Conservation (phyloP, 92 coral and sea anemone genomes). For the Umimayanthus chanpuru region DNA sequence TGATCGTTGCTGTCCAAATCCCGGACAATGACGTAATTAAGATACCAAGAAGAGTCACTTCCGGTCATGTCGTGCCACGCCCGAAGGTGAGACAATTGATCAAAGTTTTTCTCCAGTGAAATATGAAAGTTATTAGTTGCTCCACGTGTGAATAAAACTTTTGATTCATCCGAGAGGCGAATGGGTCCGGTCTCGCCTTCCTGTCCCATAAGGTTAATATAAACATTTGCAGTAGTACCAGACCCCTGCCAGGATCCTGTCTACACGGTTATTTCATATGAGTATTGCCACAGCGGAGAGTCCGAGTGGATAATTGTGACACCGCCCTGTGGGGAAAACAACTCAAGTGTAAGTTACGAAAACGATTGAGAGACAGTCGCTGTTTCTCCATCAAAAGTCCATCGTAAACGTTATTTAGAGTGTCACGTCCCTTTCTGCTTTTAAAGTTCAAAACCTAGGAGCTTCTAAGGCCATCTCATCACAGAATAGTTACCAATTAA, state of each 20-base stretch:
- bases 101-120: slow-evolving; percentile 53
- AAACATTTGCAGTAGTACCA: slow-evolving; percentile 66
- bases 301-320: slow-evolving; percentile 37
- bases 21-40: slow-evolving; percentile 58
- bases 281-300: slow-evolving; percentile 26
- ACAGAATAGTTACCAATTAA: neutral
- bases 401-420: too few species aligned
- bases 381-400: neutral
- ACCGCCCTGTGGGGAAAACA: slow-evolving; percentile 50
- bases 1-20: slow-evolving; percentile 47
- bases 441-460: too few species aligned
- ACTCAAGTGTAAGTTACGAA: neutral
- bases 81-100: slow-evolving; percentile 54
- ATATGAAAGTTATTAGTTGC: slow-evolving; percentile 61
- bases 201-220: slow-evolving; percentile 50
- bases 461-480: neutral
- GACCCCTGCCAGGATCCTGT: slow-evolving; percentile 66
- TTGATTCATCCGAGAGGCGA: slow-evolving; percentile 50
- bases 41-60: slow-evolving; percentile 60
- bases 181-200: slow-evolving; percentile 51
- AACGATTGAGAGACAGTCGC: neutral
- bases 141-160: slow-evolving; percentile 67
- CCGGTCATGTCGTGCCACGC: slow-evolving; percentile 71
- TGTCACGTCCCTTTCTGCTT: too few species aligned
- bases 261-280: slow-evolving; percentile 51